Conservation (phyloP, 2,797 vertebrate species). For the Odontamblyopus lacepedii region DNA sequence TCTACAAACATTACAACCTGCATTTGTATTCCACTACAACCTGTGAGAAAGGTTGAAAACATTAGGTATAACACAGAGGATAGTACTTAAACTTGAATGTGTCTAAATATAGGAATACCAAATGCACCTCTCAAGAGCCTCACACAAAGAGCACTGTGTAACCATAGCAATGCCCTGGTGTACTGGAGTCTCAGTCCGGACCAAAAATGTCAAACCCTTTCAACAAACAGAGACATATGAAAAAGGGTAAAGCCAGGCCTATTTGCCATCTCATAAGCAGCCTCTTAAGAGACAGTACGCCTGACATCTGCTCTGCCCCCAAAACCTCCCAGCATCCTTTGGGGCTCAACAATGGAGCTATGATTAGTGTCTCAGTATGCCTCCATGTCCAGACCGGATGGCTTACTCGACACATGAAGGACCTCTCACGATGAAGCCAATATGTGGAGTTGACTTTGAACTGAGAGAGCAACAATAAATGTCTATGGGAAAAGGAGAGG, state of each 20-base stretch:
- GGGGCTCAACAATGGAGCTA: slow-evolving; percentile 64
- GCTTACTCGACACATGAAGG: slow-evolving; percentile 57
- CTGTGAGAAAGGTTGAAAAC: slow-evolving; percentile 18
- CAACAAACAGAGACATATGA: slow-evolving; percentile 51
- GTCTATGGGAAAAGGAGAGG: slow-evolving; percentile 30
- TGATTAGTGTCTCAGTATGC: slow-evolving; percentile 72
- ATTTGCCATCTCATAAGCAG: slow-evolving; percentile 64
- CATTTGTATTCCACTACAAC: slow-evolving; percentile 49
- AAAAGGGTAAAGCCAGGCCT: slow-evolving; percentile 32
- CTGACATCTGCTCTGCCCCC: slow-evolving; percentile 55
- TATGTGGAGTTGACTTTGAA: slow-evolving; percentile 66
- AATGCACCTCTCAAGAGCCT: slow-evolving; percentile 31
- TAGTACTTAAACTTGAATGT: slow-evolving; percentile 8
- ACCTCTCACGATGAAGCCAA: slow-evolving; percentile 62
- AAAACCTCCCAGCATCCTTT: slow-evolving; percentile 40
- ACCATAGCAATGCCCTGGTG: slow-evolving; percentile 56
- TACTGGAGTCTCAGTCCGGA: slow-evolving; percentile 51
- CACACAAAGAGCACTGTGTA: slow-evolving; percentile 47
- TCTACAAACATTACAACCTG: slow-evolving; percentile 37
- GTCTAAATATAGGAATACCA: slow-evolving; percentile 46
- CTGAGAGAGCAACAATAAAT: slow-evolving; percentile 47
- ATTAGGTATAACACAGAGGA: neutral
- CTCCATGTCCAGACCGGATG: slow-evolving; percentile 59
- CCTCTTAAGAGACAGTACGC: slow-evolving; percentile 61
- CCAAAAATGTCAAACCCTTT: slow-evolving; percentile 60